Percentiles rank a stretch among this genome's conserved stretches.
Evolutionary conservation across 2,113 vertebrate genomes (phyloP).

Genomic region (Dascyllus trimaculatus): DNA sequence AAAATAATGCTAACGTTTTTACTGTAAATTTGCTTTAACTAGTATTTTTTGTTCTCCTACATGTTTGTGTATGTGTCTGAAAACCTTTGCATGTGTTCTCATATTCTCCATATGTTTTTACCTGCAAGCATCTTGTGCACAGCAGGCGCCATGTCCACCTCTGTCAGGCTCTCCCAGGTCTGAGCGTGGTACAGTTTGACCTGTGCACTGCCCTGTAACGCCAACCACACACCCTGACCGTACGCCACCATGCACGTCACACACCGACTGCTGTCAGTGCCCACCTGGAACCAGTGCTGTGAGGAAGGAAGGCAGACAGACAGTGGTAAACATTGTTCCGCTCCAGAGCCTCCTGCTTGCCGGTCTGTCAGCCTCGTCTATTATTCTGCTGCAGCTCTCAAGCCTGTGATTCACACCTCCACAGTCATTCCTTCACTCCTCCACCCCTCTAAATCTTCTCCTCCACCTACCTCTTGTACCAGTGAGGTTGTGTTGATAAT

Average conservation of each 20-base stretch:
- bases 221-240: slow-evolving; percentile 92
- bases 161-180: slow-evolving; percentile 92
- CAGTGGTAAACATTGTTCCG: background rate
- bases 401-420: background rate
- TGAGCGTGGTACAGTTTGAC: slow-evolving; percentile 93
- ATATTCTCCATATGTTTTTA: slow-evolving; percentile 56
- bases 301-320: background rate
- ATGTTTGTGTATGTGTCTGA: background rate
- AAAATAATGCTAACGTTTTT: background rate
- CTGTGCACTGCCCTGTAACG: slow-evolving; percentile 95
- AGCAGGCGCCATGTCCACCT: slow-evolving; percentile 95
- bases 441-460: background rate
- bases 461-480: slow-evolving; percentile 91
- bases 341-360: background rate
- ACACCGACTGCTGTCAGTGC: slow-evolving; percentile 91
- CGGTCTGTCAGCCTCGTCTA: background rate
- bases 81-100: background rate
- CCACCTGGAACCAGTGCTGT: slow-evolving; percentile 92
- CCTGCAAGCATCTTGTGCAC: slow-evolving; percentile 99
- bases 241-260: slow-evolving; percentile 95
- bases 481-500: slow-evolving; percentile 90
- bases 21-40: background rate
- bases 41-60: background rate
- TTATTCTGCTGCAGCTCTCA: background rate
- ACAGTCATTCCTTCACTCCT: background rate